Evolutionary conservation across 1,140 invertebrate genomes (phyloP).

Genomic region (Bombus confusus): DNA sequence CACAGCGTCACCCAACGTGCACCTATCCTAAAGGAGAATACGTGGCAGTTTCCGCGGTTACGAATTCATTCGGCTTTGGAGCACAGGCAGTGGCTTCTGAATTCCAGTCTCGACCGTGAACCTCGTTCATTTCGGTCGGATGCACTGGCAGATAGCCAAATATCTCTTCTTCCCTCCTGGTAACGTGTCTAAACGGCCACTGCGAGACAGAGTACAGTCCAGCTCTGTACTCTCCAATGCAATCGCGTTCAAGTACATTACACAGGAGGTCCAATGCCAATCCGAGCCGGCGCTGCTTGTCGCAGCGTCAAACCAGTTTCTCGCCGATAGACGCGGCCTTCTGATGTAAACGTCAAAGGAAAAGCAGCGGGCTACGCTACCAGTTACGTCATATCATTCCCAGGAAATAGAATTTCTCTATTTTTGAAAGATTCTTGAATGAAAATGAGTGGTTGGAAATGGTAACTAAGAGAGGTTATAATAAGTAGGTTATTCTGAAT

Average conservation of each 20-base stretch:
- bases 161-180: slow-evolving; percentile 15
- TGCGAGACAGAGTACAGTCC: slow-evolving; percentile 17
- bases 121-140: slow-evolving; percentile 52
- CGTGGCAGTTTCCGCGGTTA: slow-evolving; percentile 15
- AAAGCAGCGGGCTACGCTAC: not conserved
- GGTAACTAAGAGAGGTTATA: not conserved
- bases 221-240: not conserved
- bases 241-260: slow-evolving; percentile 46
- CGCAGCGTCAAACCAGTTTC: slow-evolving; percentile 19
- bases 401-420: not conserved
- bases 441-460: not conserved
- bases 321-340: not conserved
- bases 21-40: not conserved
- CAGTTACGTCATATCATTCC: slow-evolving; percentile 1
- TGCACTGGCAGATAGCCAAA: slow-evolving; percentile 60
- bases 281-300: not conserved
- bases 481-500: not conserved
- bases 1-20: not conserved
- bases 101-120: slow-evolving; percentile 64
- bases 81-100: slow-evolving; percentile 9
- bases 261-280: slow-evolving; percentile 29
- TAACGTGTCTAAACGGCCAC: slow-evolving; percentile 40
- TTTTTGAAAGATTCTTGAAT: not conserved
- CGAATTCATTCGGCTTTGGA: slow-evolving; percentile 8
- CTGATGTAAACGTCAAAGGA: not conserved